These are phyloP conservation scores for Zaprionus nigranus DNA, from an alignment of 1,140 invertebrate genomes.

Conservation along the genomic window DNA sequence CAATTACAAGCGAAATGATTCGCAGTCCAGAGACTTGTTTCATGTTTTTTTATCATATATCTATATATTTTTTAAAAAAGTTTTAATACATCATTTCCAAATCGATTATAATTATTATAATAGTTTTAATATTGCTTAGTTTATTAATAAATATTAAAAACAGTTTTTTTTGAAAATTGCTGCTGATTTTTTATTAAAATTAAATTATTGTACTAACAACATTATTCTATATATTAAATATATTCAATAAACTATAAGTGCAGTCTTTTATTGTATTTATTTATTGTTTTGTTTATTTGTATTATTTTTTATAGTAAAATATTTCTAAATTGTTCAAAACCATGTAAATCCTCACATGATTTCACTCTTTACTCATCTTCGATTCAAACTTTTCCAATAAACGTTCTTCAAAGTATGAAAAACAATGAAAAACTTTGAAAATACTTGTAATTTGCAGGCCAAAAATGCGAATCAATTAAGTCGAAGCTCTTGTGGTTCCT, in stretches of 20 bases:
- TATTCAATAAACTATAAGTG: neutral
- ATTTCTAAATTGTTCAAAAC: neutral
- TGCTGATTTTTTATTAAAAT: too few relatives aligned
- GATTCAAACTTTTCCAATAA: neutral
- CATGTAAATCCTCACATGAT: neutral
- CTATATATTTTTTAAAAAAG: too few relatives aligned
- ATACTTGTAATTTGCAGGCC: neutral
- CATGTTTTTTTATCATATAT: too few relatives aligned
- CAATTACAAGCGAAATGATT: too few relatives aligned
- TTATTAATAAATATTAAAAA: too few relatives aligned
- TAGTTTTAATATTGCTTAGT: too few relatives aligned
- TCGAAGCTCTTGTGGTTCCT: constrained; percentile 2
- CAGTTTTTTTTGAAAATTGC: too few relatives aligned
- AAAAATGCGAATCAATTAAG: constrained; percentile 7
- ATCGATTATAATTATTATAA: too few relatives aligned
- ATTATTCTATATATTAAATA: too few relatives aligned
- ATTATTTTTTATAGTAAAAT: neutral
- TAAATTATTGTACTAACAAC: too few relatives aligned
- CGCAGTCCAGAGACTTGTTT: too few relatives aligned
- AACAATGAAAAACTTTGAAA: neutral
- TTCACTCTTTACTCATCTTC: neutral
- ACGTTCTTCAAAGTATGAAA: neutral
- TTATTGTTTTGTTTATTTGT: neutral
- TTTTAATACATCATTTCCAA: too few relatives aligned
- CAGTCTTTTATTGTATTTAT: neutral